phyloP scores from a whole-genome alignment of 2,113 vertebrate species.

The Anser brachyrhynchus region DNA sequence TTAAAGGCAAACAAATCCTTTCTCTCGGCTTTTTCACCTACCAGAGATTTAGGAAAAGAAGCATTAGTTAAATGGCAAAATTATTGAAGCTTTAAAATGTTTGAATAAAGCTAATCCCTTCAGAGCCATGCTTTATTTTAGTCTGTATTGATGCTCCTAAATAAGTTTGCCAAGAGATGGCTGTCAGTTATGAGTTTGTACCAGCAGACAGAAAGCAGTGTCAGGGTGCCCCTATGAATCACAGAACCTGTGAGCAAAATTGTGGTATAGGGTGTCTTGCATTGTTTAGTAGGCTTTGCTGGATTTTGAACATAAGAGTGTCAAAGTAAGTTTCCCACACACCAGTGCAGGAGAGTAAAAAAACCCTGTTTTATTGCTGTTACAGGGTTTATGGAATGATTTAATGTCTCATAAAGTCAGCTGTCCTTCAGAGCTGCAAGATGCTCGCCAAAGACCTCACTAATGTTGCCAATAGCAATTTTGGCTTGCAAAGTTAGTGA shows the following conservation, averaged over 20 bases:
- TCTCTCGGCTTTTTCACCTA: neutral
- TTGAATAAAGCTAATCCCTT: neutral
- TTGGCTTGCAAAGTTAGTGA: neutral
- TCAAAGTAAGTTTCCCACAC: neutral
- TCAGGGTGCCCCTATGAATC: neutral
- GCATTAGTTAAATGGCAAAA: neutral
- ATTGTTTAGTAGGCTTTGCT: neutral
- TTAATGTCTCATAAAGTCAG: neutral
- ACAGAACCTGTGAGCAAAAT: neutral
- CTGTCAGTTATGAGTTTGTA: neutral
- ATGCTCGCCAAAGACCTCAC: neutral
- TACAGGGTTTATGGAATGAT: neutral
- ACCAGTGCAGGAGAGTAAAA: neutral
- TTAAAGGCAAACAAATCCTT: neutral
- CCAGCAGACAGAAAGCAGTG: neutral
- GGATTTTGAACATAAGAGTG: neutral
- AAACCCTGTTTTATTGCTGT: neutral
- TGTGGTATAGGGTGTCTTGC: neutral
- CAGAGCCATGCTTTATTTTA: neutral
- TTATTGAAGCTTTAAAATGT: neutral
- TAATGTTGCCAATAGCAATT: neutral
- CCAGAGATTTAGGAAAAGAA: neutral
- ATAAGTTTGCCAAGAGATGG: slow-evolving; percentile 19
- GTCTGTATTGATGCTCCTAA: neutral
- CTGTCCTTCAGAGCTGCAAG: neutral